Evolutionary conservation across 2,888 invertebrate species (phyloP), one percentile per base, ranked within the genome.

Genomic region (Oligia latruncula): DNA sequence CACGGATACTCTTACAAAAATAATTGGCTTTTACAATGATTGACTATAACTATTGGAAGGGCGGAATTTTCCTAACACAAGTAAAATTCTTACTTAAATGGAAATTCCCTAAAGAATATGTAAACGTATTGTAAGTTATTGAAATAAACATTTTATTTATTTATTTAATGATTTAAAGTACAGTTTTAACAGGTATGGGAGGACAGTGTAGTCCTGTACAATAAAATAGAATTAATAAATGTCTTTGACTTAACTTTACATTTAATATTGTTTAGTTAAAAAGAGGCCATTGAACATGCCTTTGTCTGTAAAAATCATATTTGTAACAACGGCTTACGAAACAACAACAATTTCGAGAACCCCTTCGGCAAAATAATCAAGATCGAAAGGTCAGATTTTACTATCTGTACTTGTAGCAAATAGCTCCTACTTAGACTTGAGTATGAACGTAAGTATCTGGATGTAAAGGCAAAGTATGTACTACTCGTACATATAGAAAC

Each of bases 341-440:
- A 86, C 82, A 71, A 72, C 60, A 70, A 62, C 65, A 70, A 73
- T 73, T 77, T 55, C 71, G n/a, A 23, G 43, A 66, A 43, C 58
- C 87, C 83, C 84, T 78, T 73, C 40, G 79, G 72, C 87, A 13
- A 65, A 77, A 87, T 78, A 84, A 87, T 84, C 79, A 78, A 87
- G 79, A 83, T 83, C 62, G 67, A 78, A 73, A 83, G 87, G 83
- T 87, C 89, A 84, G 87, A 89, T 89, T 84, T 86, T 86, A 89
- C 75, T 80, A 80, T 80, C 67, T 62, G 86, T 86, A 87, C 62
- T 73, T 71, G 74, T 73, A 60, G 73, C 20, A 68, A 78, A 76
- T 78, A 74, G 84, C 49, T 62, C 60, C 67, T 80, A 78, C 75
- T 81, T 77, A 58, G 60, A 55, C 70, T 71, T 29, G n/a, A 81